Evolutionary conservation across 2,888 invertebrate species (phyloP).

Genomic region (Diarsia mendica): DNA sequence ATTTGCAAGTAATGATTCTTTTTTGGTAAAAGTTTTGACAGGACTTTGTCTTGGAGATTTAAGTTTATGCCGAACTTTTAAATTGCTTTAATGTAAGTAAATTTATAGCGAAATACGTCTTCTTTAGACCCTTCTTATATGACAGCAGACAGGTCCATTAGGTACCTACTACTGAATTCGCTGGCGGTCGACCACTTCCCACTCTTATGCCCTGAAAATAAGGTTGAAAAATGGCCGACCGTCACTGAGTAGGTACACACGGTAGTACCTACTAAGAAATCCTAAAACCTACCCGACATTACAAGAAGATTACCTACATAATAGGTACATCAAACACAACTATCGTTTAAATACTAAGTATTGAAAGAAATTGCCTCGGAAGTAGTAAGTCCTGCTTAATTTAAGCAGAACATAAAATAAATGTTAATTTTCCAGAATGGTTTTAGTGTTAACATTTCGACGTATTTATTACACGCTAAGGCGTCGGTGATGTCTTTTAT

Average conservation of each 20-base stretch:
- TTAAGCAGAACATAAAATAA: slow-evolving; percentile 39
- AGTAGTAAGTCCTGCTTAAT: slow-evolving; percentile 35
- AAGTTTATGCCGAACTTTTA: background rate
- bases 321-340: background rate
- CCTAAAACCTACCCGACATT: too few species aligned
- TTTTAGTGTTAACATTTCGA: slow-evolving; percentile 16
- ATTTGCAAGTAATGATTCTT: slow-evolving; percentile 14
- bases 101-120: background rate
- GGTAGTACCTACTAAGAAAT: background rate
- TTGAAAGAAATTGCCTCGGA: slow-evolving; percentile 24
- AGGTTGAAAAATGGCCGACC: background rate
- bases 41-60: background rate
- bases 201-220: background rate
- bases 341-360: slow-evolving; percentile 23
- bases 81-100: slow-evolving; percentile 6
- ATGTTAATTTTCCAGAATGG: slow-evolving; percentile 34
- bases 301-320: too few species aligned
- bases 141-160: background rate
- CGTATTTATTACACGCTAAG: slow-evolving; percentile 31
- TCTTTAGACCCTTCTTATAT: background rate
- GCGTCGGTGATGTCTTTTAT: slow-evolving; percentile 35
- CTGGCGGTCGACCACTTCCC: background rate
- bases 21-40: slow-evolving; percentile 15
- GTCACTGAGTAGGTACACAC: too few species aligned
- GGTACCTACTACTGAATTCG: background rate